A percentile compares a stretch with the other conserved stretches of the same genome.
These are phyloP conservation scores for Muscina levida DNA, from an alignment of 2,888 invertebrate genomes.

Conservation along the genomic window DNA sequence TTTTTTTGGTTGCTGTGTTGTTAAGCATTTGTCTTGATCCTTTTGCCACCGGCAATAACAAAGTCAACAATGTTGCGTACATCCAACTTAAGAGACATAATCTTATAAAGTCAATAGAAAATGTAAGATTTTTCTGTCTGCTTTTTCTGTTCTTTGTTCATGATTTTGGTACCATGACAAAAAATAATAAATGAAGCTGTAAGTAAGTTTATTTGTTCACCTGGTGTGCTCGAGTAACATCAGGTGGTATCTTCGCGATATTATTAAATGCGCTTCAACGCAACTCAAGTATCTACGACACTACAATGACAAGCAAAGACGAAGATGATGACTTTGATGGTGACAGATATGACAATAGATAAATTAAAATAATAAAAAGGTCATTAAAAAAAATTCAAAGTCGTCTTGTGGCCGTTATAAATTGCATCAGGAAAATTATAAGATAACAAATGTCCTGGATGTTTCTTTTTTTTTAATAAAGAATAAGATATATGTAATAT, in stretches of 20 bases:
- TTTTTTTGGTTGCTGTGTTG: neutral
- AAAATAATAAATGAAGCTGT: slow-evolving; percentile 29
- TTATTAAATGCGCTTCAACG: slow-evolving; percentile 10
- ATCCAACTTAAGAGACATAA: neutral
- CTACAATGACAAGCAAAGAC: neutral
- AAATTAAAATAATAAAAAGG: slow-evolving; percentile 19
- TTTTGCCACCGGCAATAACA: neutral
- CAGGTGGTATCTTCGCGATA: slow-evolving; percentile 14
- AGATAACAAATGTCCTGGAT: too few relatives aligned
- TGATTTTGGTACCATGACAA: neutral
- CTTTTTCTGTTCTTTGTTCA: neutral
- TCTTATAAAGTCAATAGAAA: slow-evolving; percentile 31
- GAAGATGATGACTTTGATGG: neutral
- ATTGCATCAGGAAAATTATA: too few relatives aligned
- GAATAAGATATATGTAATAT: too few relatives aligned
- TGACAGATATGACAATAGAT: neutral
- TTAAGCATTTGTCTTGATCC: neutral
- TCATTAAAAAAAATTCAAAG: slow-evolving; percentile 19
- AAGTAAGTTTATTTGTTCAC: neutral
- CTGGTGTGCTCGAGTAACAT: slow-evolving; percentile 19
- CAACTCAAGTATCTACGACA: neutral
- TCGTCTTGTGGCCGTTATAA: too few relatives aligned
- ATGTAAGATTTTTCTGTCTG: slow-evolving; percentile 1
- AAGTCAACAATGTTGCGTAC: too few relatives aligned
- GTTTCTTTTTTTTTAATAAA: too few relatives aligned